Percentiles rank a stretch among this genome's conserved stretches.
Evolutionary conservation across 2,888 invertebrate species (phyloP).

Genomic region (Synergus gifuensis): DNA sequence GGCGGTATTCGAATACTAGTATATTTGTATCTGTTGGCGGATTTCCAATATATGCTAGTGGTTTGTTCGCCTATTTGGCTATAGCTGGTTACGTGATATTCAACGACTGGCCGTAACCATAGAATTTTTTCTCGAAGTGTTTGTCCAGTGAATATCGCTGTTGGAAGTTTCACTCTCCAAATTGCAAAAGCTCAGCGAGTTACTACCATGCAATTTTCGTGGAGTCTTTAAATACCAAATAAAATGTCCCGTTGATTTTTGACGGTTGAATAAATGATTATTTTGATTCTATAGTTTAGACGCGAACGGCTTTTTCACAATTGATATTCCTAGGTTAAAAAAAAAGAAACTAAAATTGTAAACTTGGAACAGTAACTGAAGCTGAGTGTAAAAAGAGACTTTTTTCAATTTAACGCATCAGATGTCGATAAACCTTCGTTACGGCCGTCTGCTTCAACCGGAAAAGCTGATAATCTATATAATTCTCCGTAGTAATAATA

Average conservation of each 20-base stretch:
- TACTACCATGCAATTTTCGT: not conserved
- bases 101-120: conserved; percentile 6
- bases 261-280: too few relatives aligned
- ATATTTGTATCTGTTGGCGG: conserved; percentile 31
- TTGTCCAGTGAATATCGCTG: not conserved
- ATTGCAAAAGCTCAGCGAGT: not conserved
- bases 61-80: conserved; percentile 36
- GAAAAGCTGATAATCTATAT: conserved; percentile 28
- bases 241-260: not conserved
- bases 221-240: not conserved
- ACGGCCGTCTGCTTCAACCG: not conserved
- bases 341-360: too few relatives aligned
- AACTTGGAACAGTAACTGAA: not conserved
- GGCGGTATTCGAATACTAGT: conserved; percentile 20
- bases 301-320: too few relatives aligned
- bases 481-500: not conserved
- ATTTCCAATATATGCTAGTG: conserved; percentile 18
- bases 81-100: conserved; percentile 31
- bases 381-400: not conserved
- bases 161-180: not conserved
- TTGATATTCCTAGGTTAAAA: too few relatives aligned
- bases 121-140: conserved; percentile 12
- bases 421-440: conserved; percentile 12
- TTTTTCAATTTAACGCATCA: conserved; percentile 2
- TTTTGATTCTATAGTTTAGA: too few relatives aligned